A percentile compares a stretch with the other conserved stretches of the same genome.
Evolutionary conservation across 2,113 vertebrate species (phyloP).

Genomic region (Girardinichthys multiradiatus): DNA sequence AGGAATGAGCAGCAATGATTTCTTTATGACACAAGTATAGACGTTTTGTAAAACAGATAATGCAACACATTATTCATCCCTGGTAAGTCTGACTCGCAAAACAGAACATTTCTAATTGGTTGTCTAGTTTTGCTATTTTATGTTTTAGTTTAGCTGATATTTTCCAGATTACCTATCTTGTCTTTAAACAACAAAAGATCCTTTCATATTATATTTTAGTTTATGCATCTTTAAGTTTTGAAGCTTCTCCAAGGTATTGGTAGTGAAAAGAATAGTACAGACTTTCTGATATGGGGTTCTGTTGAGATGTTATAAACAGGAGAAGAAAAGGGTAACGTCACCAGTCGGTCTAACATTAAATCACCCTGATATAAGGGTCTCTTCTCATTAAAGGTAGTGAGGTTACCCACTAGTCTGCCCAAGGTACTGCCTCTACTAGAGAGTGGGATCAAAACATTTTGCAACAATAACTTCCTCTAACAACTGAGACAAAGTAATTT

Average conservation of each 20-base stretch:
- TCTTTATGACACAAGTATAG: neutral
- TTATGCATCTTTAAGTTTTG: neutral
- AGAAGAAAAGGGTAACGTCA: too few relatives aligned
- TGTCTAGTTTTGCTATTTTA: neutral
- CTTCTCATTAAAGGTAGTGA: too few relatives aligned
- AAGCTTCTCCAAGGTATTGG: neutral
- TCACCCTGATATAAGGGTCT: too few relatives aligned
- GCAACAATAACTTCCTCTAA: too few relatives aligned
- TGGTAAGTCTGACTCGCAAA: neutral
- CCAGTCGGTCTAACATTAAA: too few relatives aligned
- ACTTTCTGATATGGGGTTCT: too few relatives aligned
- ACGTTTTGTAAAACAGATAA: neutral
- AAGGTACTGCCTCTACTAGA: too few relatives aligned
- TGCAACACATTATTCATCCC: neutral
- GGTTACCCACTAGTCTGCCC: too few relatives aligned
- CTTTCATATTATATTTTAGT: neutral
- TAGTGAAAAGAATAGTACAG: too few relatives aligned
- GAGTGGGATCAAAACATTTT: too few relatives aligned
- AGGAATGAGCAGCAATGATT: neutral
- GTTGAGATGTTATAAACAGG: too few relatives aligned
- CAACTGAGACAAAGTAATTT: too few relatives aligned
- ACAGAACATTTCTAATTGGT: neutral
- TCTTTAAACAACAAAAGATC: neutral
- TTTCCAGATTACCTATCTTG: neutral
- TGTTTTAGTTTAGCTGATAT: neutral